Percentiles rank a stretch among this genome's conserved stretches.
Evolutionary conservation across 30 jellyfish, hydroid and myxozoan genomes (phyloP).

Genomic region (Aurelia coerulea): DNA sequence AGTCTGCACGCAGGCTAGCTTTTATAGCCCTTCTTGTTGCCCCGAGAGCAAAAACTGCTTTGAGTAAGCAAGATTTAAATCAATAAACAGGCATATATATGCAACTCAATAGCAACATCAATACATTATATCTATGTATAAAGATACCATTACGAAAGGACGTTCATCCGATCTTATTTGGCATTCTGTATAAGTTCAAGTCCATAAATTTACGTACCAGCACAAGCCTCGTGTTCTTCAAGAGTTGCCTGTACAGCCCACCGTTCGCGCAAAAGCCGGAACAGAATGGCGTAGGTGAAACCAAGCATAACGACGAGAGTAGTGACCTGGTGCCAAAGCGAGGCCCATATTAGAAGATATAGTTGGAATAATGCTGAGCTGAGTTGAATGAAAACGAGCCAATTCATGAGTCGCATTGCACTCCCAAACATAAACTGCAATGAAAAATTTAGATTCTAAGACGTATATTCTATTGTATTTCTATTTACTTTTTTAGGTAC

Average conservation of each 20-base stretch:
- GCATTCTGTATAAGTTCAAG: slow-evolving; percentile 8
- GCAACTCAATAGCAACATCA: slow-evolving; percentile 12
- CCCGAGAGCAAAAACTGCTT: too few species aligned
- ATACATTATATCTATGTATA: slow-evolving; percentile 56
- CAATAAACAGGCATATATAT: background rate
- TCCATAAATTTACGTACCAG: slow-evolving; percentile 55
- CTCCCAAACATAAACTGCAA: slow-evolving; percentile 85
- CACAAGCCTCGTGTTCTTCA: slow-evolving; percentile 94
- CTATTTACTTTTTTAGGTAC: too few species aligned
- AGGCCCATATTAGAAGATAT: slow-evolving; percentile 61
- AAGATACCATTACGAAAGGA: slow-evolving; percentile 41
- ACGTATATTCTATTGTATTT: too few species aligned
- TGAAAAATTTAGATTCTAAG: background rate
- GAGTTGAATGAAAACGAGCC: slow-evolving; percentile 81
- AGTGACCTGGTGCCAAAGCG: slow-evolving; percentile 83
- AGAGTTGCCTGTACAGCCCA: slow-evolving; percentile 97
- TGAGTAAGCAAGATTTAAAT: too few species aligned
- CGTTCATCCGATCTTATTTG: background rate
- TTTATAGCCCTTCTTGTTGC: too few species aligned
- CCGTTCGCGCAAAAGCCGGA: slow-evolving; percentile 92
- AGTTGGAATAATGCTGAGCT: slow-evolving; percentile 69
- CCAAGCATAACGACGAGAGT: slow-evolving; percentile 72
- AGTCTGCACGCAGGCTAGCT: too few species aligned
- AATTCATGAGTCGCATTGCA: slow-evolving; percentile 86
- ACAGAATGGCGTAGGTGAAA: slow-evolving; percentile 73